Base-by-base conservation (phyloP, 2,888 invertebrate species). In the Diarsia dahlii region DNA sequence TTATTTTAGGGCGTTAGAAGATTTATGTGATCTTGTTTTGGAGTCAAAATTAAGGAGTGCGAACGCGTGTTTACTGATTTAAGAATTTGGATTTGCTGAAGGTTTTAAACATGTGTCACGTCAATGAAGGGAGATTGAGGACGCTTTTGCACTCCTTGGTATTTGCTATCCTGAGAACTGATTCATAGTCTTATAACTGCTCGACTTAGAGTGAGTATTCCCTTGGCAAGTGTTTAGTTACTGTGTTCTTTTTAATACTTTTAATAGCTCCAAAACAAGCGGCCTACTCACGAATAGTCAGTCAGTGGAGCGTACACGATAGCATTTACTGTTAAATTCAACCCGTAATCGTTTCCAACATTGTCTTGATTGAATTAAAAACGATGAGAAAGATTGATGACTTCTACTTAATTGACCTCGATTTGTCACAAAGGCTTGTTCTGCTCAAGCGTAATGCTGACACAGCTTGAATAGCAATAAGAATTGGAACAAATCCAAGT, bases 381-480 rank as follows among this genome's bases (percentile, higher is more conserved):
- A 62, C 34, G 46, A n/a, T n/a, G n/a, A 52, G 71, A 66, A 50
- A 77, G 70, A 81, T 81, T 78, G 78, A 78, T 76, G 77, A 68
- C 73, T 83, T 79, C 66, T 77, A 80, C 87, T 88, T 88, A 82
- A 88, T 87, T 89, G 89, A 82, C 87, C 87, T 87, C 84, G 80
- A 89, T 91, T 88, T 74, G 62, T 67, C 64, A 74, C 81, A 87
- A 87, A 89, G 67, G 77, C 54, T 74, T 74, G 73, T 56, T 81
- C 74, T 74, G 39, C 60, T 74, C 75, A 68, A 70, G 64, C 71
- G 65, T 56, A 82, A 58, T 76, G 69, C 77, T 81, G 80, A 82
- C 75, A 77, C 62, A 71, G 82, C 72, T 66, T 45, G 65, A 76
- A 67, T 67, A 65, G 23, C 56, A 60, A 62, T 74, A 34, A 50